These are phyloP conservation scores for Porites australiensis DNA, from an alignment of 64 coral and sea anemone genomes.

Conservation along the genomic window DNA sequence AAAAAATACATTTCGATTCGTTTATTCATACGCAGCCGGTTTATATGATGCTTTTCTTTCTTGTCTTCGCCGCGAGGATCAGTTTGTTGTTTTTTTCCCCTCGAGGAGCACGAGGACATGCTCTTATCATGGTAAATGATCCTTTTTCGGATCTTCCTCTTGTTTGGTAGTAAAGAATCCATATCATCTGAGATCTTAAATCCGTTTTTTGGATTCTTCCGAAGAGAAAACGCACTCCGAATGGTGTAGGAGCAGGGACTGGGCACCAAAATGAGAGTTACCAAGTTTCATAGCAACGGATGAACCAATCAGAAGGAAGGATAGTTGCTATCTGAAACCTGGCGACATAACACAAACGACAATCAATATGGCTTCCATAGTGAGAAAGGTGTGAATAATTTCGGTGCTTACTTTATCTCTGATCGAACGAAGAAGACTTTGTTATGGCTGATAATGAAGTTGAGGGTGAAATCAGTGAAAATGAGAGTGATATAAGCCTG, in stretches of 20 bases:
- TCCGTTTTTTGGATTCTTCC: too few relatives aligned
- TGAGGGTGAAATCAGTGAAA: slow-evolving; percentile 79
- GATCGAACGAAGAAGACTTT: background rate
- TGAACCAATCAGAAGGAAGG: slow-evolving; percentile 46
- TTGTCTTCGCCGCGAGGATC: too few relatives aligned
- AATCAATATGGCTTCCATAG: slow-evolving; percentile 62
- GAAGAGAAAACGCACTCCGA: too few relatives aligned
- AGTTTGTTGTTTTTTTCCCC: too few relatives aligned
- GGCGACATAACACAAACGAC: slow-evolving; percentile 59
- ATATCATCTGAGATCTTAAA: too few relatives aligned
- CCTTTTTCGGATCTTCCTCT: too few relatives aligned
- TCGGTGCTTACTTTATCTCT: background rate
- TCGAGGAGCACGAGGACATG: too few relatives aligned
- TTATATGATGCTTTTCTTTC: too few relatives aligned
- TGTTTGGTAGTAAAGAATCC: too few relatives aligned
- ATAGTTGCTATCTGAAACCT: slow-evolving; percentile 59
- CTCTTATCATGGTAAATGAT: too few relatives aligned
- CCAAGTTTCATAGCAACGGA: slow-evolving; percentile 73
- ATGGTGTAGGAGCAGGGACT: background rate
- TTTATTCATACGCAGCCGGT: too few relatives aligned
- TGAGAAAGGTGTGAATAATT: slow-evolving; percentile 1
- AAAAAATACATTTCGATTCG: too few relatives aligned
- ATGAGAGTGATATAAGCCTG: slow-evolving; percentile 76
- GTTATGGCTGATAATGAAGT: slow-evolving; percentile 87
- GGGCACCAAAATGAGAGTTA: background rate